phyloP scores from a whole-genome alignment of 2,113 vertebrate species.

The Polypterus senegalus region DNA sequence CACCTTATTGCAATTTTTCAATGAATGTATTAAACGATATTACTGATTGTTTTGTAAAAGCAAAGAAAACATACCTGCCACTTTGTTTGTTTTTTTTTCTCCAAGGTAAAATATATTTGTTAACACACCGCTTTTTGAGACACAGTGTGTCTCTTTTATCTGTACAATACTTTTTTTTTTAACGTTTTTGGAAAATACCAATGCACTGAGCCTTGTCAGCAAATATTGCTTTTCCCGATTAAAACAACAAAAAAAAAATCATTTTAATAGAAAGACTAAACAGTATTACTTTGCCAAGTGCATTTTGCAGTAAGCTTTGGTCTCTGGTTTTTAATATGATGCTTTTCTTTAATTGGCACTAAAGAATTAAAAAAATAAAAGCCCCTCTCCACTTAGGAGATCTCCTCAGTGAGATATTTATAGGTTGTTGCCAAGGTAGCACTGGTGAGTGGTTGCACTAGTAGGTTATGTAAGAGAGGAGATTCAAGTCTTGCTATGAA shows the following conservation, averaged over 20 bases:
- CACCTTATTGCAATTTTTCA: conserved; percentile 69
- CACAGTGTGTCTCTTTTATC: conserved; percentile 16
- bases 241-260: no score
- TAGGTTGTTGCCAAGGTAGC: conserved; percentile 66
- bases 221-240: no score
- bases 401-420: conserved; percentile 61
- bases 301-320: no score
- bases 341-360: conserved; percentile 46
- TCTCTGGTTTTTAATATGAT: no score
- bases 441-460: conserved; percentile 61
- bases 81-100: conserved; percentile 40
- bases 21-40: conserved; percentile 38
- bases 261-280: no score
- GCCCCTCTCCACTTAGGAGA: conserved; percentile 21
- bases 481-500: conserved; percentile 48
- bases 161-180: conserved; percentile 13
- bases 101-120: conserved; percentile 60
- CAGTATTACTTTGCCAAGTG: no score
- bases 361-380: conserved; percentile 21
- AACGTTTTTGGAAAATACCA: background rate
- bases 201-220: conserved; percentile 8
- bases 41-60: conserved; percentile 43
- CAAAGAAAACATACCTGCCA: conserved; percentile 36
- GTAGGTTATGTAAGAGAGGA: conserved; percentile 67
- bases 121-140: conserved; percentile 31